Percentiles rank a stretch among this genome's conserved stretches.
Evolutionary conservation across 2,797 vertebrate species (phyloP).

Genomic region (Poeciliopsis turneri): DNA sequence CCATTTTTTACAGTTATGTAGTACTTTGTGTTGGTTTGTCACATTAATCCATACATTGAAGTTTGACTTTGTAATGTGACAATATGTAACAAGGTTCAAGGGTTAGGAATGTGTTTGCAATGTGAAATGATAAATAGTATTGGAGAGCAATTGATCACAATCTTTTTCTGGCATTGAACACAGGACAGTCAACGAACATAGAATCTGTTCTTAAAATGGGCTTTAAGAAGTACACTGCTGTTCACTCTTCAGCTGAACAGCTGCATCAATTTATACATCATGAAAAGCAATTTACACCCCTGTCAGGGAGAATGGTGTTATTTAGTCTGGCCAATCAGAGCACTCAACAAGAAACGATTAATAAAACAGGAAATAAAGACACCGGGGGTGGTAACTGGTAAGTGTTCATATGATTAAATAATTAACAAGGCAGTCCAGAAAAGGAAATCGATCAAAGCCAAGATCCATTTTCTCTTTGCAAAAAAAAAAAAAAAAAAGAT

Average conservation of each 20-base stretch:
- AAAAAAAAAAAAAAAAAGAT: not conserved
- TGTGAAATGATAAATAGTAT: not conserved
- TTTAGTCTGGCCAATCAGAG: slow-evolving; percentile 51
- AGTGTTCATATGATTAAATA: slow-evolving; percentile 49
- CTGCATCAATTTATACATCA: slow-evolving; percentile 57
- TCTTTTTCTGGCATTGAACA: not conserved
- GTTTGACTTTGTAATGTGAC: not conserved
- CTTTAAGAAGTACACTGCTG: slow-evolving; percentile 19
- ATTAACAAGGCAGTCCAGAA: slow-evolving; percentile 40
- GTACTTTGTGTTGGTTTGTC: not conserved
- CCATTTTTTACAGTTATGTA: not conserved
- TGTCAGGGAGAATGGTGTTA: slow-evolving; percentile 39
- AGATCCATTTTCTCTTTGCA: slow-evolving; percentile 8
- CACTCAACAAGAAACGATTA: slow-evolving; percentile 53
- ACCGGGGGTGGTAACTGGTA: slow-evolving; percentile 30
- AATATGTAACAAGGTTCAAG: not conserved
- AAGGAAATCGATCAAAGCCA: slow-evolving; percentile 40
- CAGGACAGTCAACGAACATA: slow-evolving; percentile 9
- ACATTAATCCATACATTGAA: not conserved
- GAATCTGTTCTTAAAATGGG: slow-evolving; percentile 20
- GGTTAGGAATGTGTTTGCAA: not conserved
- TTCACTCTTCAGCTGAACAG: slow-evolving; percentile 30
- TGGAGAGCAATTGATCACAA: not conserved
- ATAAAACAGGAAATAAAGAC: slow-evolving; percentile 30
- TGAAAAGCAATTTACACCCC: slow-evolving; percentile 58